Conservation (phyloP, 1,140 invertebrate species). For the Lepidurus apus region DNA sequence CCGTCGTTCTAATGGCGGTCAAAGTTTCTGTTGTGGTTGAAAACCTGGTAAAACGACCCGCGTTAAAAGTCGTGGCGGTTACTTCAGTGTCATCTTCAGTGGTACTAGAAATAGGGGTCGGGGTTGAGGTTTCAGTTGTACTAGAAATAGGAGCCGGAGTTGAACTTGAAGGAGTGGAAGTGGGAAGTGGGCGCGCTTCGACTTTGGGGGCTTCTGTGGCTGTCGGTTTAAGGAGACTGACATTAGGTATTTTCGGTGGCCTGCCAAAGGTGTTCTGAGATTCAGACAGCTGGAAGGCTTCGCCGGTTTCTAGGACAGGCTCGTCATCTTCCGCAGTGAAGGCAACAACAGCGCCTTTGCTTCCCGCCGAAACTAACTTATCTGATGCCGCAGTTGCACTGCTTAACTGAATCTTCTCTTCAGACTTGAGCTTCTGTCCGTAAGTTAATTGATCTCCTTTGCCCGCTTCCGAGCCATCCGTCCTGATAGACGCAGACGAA, state of each 20-base stretch:
- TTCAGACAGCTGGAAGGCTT: constrained; percentile 31
- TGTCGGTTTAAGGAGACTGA: not conserved
- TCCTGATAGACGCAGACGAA: not conserved
- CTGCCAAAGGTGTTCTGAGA: constrained; percentile 27
- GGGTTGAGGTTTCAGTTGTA: not conserved
- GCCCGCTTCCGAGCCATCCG: not conserved
- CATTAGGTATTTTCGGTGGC: constrained; percentile 4
- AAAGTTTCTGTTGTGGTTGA: not conserved
- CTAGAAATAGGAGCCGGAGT: not conserved
- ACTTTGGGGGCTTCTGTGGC: not conserved
- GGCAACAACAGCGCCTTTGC: not conserved
- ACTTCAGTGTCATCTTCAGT: not conserved
- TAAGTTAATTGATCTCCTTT: constrained; percentile 5
- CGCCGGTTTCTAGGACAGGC: constrained; percentile 27
- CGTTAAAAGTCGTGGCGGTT: not conserved
- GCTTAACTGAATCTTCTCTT: constrained; percentile 2
- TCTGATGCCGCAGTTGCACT: not conserved
- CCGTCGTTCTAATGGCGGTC: not conserved
- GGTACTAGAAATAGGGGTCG: constrained; percentile 7
- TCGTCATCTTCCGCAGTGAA: constrained; percentile 19
- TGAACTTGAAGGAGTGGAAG: constrained; percentile 3
- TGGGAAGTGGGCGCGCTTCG: not conserved
- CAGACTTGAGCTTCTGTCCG: not conserved
- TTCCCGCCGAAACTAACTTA: not conserved
- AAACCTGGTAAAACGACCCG: not conserved